phyloP scores from a whole-genome alignment of 35 echinoderm and acorn worm genomes.

The Apostichopus californicus region DNA sequence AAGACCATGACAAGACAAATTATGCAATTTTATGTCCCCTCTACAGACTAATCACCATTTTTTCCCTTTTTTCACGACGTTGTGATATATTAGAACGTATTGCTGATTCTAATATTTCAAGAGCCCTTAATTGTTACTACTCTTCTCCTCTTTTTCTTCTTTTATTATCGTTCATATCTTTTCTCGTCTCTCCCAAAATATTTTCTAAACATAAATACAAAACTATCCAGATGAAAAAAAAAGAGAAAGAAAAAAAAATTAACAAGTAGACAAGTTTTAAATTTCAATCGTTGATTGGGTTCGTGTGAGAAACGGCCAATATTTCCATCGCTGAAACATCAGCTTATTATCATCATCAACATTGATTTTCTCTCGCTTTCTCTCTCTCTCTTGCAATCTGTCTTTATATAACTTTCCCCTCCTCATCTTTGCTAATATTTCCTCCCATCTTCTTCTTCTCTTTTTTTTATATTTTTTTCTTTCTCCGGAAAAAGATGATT shows the following conservation, averaged over 20 bases:
- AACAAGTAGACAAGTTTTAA: not conserved
- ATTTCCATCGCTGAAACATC: not conserved
- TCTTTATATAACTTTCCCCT: not conserved
- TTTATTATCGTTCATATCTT: not conserved
- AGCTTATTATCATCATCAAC: too few species aligned
- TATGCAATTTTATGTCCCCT: too few species aligned
- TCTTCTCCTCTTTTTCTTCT: too few species aligned
- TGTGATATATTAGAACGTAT: too few species aligned
- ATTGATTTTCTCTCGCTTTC: too few species aligned
- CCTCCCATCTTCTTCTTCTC: not conserved
- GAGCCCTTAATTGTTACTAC: too few species aligned
- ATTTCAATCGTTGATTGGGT: not conserved
- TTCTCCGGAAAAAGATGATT: conserved; percentile 40
- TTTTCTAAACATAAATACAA: conserved; percentile 16
- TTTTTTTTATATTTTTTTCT: not conserved
- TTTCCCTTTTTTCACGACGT: too few species aligned
- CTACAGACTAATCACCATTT: too few species aligned
- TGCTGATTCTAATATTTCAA: too few species aligned
- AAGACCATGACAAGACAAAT: too few species aligned
- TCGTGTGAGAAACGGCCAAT: not conserved
- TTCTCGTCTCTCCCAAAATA: conserved; percentile 1
- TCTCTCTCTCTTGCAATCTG: not conserved
- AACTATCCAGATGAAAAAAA: not conserved
- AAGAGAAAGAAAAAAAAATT: not conserved
- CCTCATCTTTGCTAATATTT: not conserved